Base-by-base conservation (phyloP, 1,140 invertebrate genomes). In the Aphelinus atriplicis region DNA sequence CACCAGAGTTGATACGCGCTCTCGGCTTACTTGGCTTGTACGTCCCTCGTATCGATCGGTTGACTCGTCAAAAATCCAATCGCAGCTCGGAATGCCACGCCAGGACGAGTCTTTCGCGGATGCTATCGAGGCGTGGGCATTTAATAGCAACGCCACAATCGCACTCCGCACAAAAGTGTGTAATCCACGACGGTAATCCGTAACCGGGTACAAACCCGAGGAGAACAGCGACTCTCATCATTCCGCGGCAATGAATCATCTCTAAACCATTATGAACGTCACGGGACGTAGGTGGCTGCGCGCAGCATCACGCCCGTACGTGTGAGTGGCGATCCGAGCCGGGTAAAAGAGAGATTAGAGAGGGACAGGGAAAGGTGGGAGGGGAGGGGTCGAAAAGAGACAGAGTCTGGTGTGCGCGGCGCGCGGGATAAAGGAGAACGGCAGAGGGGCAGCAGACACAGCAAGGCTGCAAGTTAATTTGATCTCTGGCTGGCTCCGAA, bases 391-490 rank as follows among this genome's bases (percentile, higher is more conserved):
- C 64, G 53, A 45, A 63, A 61, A 63, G 62, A 55, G 46, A 61
- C 3, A 51, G 62, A 10, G 26, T 26, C 26, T 26, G 26, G 26
- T 26, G 26, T 0, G 26, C 26, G 51, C 4, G 51, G 51, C 4
- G 51, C 9, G 51, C 4, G 51, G 51, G 0, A 9, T 53, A 47
- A 62, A 50, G 5, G 60, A 53, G 58, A 56, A 7, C n/a, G 9
- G 43, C 47, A 47, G 60, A 9, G 9, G 9, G 1, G 42, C 45
- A n/a, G 42, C 45, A 46, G 58, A 72, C 60, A 9, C 4, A 9
- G 9, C 4, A 4, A 6, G 70, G 43, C 72, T 74, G 65, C 72
- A 63, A 74, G 72, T 78, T 78, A 78, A 78, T 78, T 78, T 78
- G 73, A 75, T 78, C 77, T 75, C 64, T 60, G 67, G 50, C 71